Conservation (phyloP, 92 coral and sea anemone species). For the Montipora capitata region DNA sequence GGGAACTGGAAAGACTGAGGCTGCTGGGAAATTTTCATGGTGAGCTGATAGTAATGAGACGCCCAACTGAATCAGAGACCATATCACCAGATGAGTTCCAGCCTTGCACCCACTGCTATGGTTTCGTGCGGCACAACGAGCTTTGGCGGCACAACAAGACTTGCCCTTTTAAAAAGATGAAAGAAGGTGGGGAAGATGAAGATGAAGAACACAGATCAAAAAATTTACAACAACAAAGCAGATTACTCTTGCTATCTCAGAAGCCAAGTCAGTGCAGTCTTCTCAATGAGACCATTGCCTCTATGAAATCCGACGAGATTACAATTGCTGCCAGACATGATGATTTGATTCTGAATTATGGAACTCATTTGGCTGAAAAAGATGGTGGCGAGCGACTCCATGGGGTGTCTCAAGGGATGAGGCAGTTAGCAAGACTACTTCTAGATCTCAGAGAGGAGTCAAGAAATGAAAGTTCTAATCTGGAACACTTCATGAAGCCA, state of each 20-base stretch:
- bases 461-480: neutral
- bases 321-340: slow-evolving; percentile 36
- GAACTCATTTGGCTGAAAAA: slow-evolving; percentile 13
- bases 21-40: slow-evolving; percentile 51
- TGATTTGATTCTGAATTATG: slow-evolving; percentile 35
- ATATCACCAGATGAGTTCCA: slow-evolving; percentile 19
- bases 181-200: neutral
- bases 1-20: slow-evolving; percentile 39
- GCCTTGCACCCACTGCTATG: slow-evolving; percentile 52
- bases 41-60: neutral
- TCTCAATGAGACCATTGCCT: slow-evolving; percentile 29
- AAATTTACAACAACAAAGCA: slow-evolving; percentile 32
- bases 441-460: slow-evolving; percentile 19
- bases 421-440: slow-evolving; percentile 54
- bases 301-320: slow-evolving; percentile 51
- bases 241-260: slow-evolving; percentile 6
- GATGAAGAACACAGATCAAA: too few species aligned
- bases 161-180: slow-evolving; percentile 21
- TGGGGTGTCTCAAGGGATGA: slow-evolving; percentile 63
- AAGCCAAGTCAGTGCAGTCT: slow-evolving; percentile 1
- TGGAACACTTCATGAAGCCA: slow-evolving; percentile 58
- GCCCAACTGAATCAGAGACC: neutral
- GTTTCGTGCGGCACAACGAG: slow-evolving; percentile 31
- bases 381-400: slow-evolving; percentile 20
- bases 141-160: slow-evolving; percentile 47